A percentile compares a stretch with the other conserved stretches of the same genome.
Evolutionary conservation across 2,888 invertebrate genomes (phyloP).

Genomic region (Bembecia ichneumoniformis): DNA sequence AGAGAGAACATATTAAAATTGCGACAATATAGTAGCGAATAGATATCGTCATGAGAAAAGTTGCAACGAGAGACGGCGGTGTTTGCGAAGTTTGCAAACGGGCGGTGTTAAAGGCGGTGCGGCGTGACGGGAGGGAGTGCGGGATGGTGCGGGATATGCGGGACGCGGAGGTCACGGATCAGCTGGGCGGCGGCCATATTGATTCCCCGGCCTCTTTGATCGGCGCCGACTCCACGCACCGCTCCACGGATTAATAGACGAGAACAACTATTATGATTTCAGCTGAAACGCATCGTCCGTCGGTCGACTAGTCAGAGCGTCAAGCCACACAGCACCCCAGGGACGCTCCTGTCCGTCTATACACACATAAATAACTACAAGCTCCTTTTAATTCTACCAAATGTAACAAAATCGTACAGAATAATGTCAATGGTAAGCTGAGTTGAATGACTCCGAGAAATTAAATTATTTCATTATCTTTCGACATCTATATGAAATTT

Average conservation of each 20-base stretch:
- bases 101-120: constrained; percentile 19
- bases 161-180: constrained; percentile 63
- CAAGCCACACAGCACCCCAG: neutral
- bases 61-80: constrained; percentile 36
- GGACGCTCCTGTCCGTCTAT: neutral
- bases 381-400: too few species aligned
- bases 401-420: too few species aligned
- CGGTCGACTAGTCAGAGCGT: neutral
- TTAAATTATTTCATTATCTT: too few species aligned
- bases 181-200: constrained; percentile 72
- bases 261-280: constrained; percentile 72
- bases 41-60: constrained; percentile 8
- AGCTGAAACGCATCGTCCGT: constrained; percentile 50
- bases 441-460: too few species aligned
- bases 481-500: too few species aligned
- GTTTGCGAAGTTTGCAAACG: constrained; percentile 48
- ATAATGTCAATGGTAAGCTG: too few species aligned
- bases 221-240: constrained; percentile 48
- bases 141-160: constrained; percentile 3
- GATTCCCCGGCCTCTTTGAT: constrained; percentile 71
- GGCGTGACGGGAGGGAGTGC: constrained; percentile 4
- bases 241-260: constrained; percentile 59
- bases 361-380: neutral
- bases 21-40: constrained; percentile 3
- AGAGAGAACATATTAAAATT: constrained; percentile 1